These are phyloP conservation scores for Luehdorfia chinensis DNA, from an alignment of 1,140 invertebrate species.

Conservation along the genomic window DNA sequence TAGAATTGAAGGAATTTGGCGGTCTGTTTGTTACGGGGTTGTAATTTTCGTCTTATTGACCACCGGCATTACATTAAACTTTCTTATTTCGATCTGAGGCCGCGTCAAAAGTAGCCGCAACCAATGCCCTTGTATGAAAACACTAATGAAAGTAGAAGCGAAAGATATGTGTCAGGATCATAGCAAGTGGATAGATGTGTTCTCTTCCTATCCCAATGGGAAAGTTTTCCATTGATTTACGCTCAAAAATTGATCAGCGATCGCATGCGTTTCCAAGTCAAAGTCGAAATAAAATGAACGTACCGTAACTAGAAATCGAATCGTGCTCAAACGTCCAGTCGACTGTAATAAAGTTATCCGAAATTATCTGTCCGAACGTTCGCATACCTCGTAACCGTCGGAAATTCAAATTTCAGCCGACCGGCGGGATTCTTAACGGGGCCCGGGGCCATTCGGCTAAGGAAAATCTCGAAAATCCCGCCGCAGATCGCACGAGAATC, in stretches of 20 bases:
- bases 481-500: slow-evolving; percentile 61
- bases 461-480: slow-evolving; percentile 71
- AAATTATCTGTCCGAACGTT: slow-evolving; percentile 32
- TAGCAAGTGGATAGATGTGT: no score
- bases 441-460: slow-evolving; percentile 43
- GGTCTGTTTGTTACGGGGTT: not conserved
- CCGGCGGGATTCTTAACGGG: slow-evolving; percentile 64
- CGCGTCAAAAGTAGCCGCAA: no score
- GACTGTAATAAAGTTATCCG: slow-evolving; percentile 30
- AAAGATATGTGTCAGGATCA: no score
- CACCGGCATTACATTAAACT: no score
- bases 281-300: no score
- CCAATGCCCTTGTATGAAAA: no score
- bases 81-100: no score
- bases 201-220: no score
- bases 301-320: not conserved
- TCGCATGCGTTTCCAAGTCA: no score
- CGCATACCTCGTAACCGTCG: slow-evolving; percentile 43
- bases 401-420: slow-evolving; percentile 53
- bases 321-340: not conserved
- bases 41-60: not conserved
- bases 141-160: no score
- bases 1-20: slow-evolving; percentile 3
- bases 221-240: no score
- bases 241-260: no score